Evolutionary conservation across 1,140 invertebrate species (phyloP), one percentile per base, ranked within the genome.

Genomic region (Heliconius congener): DNA sequence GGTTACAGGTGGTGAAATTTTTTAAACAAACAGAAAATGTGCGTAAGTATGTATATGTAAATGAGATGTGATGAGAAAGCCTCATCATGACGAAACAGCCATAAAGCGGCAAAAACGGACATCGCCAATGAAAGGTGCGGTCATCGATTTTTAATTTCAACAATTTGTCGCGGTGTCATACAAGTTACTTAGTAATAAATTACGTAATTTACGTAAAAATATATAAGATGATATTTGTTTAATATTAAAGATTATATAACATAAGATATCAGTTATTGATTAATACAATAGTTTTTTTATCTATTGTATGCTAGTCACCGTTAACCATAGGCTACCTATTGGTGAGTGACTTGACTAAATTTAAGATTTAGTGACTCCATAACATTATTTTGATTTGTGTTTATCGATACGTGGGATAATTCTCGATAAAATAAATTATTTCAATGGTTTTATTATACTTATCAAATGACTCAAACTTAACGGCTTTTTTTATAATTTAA

Each of bases 1-100:
- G 73, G 52, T 76, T 30, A 78, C 83, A 80, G 78, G 82, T 84
- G 80, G 90, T 86, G 91, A 93, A 93, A 92, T 89, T 91, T 83
- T 82, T 88, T 90, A 85, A 86, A 77, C 83, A 91, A 91, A 93
- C 88, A 92, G 79, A 87, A 90, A 88, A 86, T 86, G 84, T 90
- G 85, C 87, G 89, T 91, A 88, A 84, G 85, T 81, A 83, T 90
- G 85, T 81, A 83, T 90, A 93, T 92, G 91, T 88, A 90, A 92
- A 92, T 88, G 86, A 46, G 42, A 88, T 83, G 83, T 82, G 71
- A 76, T 82, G 89, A 89, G 91, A 93, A 93, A 93, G 91, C 87
- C 80, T 81, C 76, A 87, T 88, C 78, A 87, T 88, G 87, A 87
- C 84, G 89, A 87, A 91, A 93, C 88, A 80, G 74, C 84, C 82